Evolutionary conservation across 2,797 vertebrate genomes (phyloP), one percentile per base, ranked within the genome.

Genomic region (Aselliscus stoliczkanus): DNA sequence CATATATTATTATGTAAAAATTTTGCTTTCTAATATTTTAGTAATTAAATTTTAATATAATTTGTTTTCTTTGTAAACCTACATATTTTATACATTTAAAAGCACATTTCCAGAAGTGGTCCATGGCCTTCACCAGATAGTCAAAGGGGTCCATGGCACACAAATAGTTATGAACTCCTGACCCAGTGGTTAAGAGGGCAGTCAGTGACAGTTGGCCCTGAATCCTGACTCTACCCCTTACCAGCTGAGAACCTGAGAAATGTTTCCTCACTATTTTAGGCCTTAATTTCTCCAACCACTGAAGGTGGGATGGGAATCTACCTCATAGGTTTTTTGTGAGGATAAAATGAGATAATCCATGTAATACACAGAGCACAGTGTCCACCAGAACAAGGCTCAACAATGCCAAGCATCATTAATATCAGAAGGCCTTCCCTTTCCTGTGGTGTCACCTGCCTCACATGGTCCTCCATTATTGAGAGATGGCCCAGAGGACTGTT

Each of bases 41-140:
- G 64, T 25, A 81, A 81, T 81, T 75, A 89, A 86, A 86, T 39
- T 82, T 86, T 86, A 79, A 84, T n/a, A 21, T 44, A 42, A 44
- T 37, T 81, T 27, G 25, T 23, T 87, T 87, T 93, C 31, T 84
- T 80, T 54, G 47, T 76, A 73, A 84, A 60, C 21, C 4, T 75
- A 29, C 3, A 4, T 18, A 54, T 82, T n/a, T 85, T 76, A 90
- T 47, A 39, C 34, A 77, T 37, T 84, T 85, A 56, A 96, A 96
- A 67, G 54, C 31, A 75, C 50, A 88, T 65, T 92, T 87, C 60
- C 13, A 42, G 70, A 92, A 21, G 1, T 20, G 23, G 14, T 77
- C 42, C 14, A 34, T 56, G 13, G n/a, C 31, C 15, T 70, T 80
- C 34, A 60, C 58, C 25, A 87, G 42, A 60, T 37, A 25, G 5